phyloP scores from a whole-genome alignment of 2,888 invertebrate genomes.

The Teleiodes luculella region DNA sequence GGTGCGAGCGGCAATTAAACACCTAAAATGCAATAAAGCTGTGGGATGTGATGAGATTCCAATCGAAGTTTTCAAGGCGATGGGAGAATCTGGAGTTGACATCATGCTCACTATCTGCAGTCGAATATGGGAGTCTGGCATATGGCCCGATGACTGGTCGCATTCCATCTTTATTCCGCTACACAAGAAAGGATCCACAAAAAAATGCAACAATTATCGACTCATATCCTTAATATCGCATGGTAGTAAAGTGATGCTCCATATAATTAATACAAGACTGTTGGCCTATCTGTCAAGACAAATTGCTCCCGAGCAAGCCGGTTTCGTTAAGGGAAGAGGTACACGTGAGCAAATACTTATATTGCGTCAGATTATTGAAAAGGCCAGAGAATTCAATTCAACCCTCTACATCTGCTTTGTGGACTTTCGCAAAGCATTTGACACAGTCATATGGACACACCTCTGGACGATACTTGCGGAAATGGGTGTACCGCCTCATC shows the following conservation, averaged over 20 bases:
- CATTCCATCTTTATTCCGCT: background rate
- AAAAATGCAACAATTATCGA: background rate
- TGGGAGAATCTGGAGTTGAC: background rate
- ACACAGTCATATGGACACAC: too few species aligned
- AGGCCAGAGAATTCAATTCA: too few species aligned
- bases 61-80: background rate
- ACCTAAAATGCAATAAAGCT: background rate
- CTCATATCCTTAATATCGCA: background rate
- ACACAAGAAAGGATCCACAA: too few species aligned
- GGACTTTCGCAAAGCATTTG: too few species aligned
- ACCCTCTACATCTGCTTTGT: too few species aligned
- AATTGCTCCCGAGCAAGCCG: background rate
- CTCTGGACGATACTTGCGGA: too few species aligned
- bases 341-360: background rate
- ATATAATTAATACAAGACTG: background rate
- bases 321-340: background rate
- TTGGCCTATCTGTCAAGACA: background rate
- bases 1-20: background rate
- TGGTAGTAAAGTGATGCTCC: background rate
- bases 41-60: background rate
- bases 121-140: background rate
- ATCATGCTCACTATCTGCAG: background rate
- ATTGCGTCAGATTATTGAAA: background rate
- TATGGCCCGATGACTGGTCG: background rate
- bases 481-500: too few species aligned